These are phyloP conservation scores for Oncorhynchus tshawytscha DNA, from an alignment of 2,113 vertebrate genomes.

Conservation along the genomic window DNA sequence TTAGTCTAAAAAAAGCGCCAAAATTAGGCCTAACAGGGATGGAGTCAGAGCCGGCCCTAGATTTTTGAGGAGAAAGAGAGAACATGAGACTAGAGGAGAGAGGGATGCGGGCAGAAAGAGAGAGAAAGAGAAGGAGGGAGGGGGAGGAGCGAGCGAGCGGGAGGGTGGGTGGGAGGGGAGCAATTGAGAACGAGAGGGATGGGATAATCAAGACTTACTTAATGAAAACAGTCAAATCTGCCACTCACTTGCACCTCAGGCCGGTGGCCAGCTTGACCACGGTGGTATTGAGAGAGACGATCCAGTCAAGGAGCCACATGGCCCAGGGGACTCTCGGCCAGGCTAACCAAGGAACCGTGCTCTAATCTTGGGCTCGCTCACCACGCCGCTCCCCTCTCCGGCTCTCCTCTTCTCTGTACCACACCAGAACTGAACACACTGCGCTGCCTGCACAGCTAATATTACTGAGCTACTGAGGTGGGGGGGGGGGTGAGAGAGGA, in stretches of 20 bases:
- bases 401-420: conserved; percentile 12
- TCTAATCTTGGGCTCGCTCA: not conserved
- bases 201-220: not conserved
- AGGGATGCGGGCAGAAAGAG: not conserved
- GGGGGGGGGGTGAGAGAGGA: conserved; percentile 34
- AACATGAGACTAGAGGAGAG: not conserved
- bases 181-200: not conserved
- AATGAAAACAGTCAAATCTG: not conserved
- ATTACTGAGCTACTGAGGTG: conserved; percentile 43
- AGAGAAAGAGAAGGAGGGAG: not conserved
- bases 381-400: conserved; percentile 19
- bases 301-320: conserved; percentile 80
- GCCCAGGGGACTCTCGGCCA: conserved; percentile 7
- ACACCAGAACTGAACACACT: not conserved
- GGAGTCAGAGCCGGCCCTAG: no score
- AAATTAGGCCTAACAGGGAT: no score
- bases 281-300: conserved; percentile 73
- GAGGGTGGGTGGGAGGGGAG: no score
- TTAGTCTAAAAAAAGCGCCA: no score
- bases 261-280: conserved; percentile 75
- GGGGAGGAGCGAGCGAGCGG: not conserved
- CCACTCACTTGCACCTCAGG: conserved; percentile 73
- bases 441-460: conserved; percentile 32
- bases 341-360: conserved; percentile 5
- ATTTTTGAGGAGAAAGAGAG: not conserved